Evolutionary conservation across 1,140 invertebrate species (phyloP).

Genomic region (Drosophila ohnishii): DNA sequence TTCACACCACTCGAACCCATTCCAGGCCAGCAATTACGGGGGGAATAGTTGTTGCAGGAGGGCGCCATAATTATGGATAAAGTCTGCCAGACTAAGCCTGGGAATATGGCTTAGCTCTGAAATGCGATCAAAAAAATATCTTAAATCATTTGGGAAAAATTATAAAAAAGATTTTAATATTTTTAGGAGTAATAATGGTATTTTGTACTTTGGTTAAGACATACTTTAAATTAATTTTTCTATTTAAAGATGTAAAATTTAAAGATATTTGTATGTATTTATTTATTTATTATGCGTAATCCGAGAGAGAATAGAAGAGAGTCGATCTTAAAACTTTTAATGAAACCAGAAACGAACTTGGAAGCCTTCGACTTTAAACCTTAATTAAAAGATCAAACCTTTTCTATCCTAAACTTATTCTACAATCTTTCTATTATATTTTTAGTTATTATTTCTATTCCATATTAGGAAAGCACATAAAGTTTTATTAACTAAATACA

Average conservation of each 20-base stretch:
- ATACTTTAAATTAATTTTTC: too few species aligned
- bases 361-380: neutral
- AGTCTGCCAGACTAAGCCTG: neutral
- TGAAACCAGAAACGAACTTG: neutral
- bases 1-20: conserved; percentile 2
- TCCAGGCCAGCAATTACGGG: conserved; percentile 10
- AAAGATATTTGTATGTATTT: too few species aligned
- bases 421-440: neutral
- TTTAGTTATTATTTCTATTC: too few species aligned
- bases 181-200: too few species aligned
- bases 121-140: neutral
- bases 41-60: conserved; percentile 7
- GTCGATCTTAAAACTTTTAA: too few species aligned
- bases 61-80: neutral
- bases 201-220: too few species aligned
- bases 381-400: neutral
- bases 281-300: too few species aligned
- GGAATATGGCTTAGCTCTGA: neutral
- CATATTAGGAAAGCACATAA: neutral
- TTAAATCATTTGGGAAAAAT: neutral
- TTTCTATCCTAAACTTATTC: neutral
- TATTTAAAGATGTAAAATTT: too few species aligned
- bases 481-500: neutral
- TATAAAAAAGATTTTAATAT: too few species aligned
- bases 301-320: too few species aligned